Evolutionary conservation across 2,888 invertebrate species (phyloP), one percentile per base, ranked within the genome.

Genomic region (Luffia ferchaultella): DNA sequence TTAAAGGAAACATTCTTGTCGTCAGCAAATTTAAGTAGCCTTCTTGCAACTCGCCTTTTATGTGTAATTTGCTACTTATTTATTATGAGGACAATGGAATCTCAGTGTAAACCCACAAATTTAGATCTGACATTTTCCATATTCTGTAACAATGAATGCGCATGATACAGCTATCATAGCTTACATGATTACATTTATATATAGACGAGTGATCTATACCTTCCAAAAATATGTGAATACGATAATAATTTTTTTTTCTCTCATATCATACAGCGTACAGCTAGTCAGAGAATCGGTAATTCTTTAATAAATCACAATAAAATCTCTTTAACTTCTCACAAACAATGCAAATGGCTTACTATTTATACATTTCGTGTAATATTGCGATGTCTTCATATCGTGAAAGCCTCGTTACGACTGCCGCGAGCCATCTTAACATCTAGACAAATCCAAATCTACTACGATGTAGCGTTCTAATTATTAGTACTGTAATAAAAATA

Each of bases 401-500:
- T 30, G 30, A 30, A 30, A 30, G 30, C 12, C 30, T 30, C 30
- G 30, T 12, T 30, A 12, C 30, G 30, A 30, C 30, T 12, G 3
- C 12, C 3, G 30, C 30, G 30, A 30, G 30, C 30, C 30, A 30
- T 30, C 12, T 30, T 12, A 12, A 30, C 5, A 30, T 3, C 30
- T 12, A 30, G 5, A 12, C 30, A 30, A 30, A 30, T 12, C 30
- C 30, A 12, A 30, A 30, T 30, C 5, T 12, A 30, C 12, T 7
- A 3, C 12, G 30, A 30, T 7, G n/a, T n/a, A n/a, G n/a, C n/a
- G 30, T 30, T 30, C 12, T 30, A 30, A 5, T 5, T 16, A 3
- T 42, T 5, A 45, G 3, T 45, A 45, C 18, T 18, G 18, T 18
- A 45, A 15, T 18, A 45, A 45, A 56, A 59, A 56, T 55, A 49